Conservation (phyloP, 2,797 vertebrate species). For the Micromesistius poutassou region DNA sequence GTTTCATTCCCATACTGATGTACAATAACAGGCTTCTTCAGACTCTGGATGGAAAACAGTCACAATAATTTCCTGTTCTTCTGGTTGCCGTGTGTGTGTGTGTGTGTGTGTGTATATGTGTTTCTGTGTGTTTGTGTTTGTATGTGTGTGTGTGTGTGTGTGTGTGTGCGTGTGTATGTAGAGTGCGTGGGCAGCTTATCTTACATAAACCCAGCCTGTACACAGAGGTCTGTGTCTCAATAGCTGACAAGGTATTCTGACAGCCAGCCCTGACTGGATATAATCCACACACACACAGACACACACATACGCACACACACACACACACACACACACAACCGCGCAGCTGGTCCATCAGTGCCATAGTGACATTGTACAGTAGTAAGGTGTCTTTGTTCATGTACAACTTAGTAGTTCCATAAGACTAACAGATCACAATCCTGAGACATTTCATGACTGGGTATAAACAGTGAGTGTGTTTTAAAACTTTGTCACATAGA, state of each 20-base stretch:
- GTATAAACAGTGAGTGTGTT: slow-evolving; percentile 21
- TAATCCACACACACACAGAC: not conserved
- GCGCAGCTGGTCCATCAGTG: slow-evolving; percentile 42
- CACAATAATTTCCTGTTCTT: slow-evolving; percentile 78
- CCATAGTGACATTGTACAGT: slow-evolving; percentile 30
- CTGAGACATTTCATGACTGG: slow-evolving; percentile 24
- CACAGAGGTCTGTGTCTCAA: slow-evolving; percentile 34
- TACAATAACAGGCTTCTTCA: slow-evolving; percentile 69
- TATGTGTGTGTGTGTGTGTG: not conserved
- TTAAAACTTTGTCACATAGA: slow-evolving; percentile 7
- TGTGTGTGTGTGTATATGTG: not conserved
- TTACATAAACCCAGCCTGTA: slow-evolving; percentile 73
- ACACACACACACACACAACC: slow-evolving; percentile 9
- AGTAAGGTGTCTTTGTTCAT: slow-evolving; percentile 46
- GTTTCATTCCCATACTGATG: no score
- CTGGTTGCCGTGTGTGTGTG: slow-evolving; percentile 23
- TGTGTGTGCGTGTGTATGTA: not conserved
- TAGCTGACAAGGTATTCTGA: not conserved
- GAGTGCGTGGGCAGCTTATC: slow-evolving; percentile 81
- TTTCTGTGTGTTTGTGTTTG: not conserved
- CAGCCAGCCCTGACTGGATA: not conserved
- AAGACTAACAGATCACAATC: slow-evolving; percentile 24
- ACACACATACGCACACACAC: not conserved
- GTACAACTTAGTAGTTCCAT: slow-evolving; percentile 39
- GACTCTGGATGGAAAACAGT: slow-evolving; percentile 75